phyloP scores from a whole-genome alignment of 2,888 invertebrate genomes.

The Tetragonula carbonaria region DNA sequence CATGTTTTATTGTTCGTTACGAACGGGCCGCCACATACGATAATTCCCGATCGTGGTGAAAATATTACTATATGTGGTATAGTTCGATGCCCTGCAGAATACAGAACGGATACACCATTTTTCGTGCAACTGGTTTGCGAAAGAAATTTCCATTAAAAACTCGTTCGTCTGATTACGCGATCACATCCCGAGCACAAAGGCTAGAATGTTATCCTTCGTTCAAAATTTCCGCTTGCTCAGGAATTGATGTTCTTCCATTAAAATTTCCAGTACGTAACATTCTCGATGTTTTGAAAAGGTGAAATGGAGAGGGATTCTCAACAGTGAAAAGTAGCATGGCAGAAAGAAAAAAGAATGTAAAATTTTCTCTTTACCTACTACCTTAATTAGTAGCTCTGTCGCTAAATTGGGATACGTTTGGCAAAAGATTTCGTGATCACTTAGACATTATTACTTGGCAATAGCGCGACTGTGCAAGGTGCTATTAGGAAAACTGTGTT shows the following conservation, averaged over 20 bases:
- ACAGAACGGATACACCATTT: background rate
- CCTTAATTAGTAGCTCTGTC: constrained; percentile 49
- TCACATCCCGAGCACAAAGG: background rate
- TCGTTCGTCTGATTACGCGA: background rate
- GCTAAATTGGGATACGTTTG: constrained; percentile 33
- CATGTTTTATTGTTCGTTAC: background rate
- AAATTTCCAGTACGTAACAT: background rate
- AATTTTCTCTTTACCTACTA: constrained; percentile 55
- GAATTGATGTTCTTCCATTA: background rate
- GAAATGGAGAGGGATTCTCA: constrained; percentile 31
- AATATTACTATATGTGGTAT: background rate
- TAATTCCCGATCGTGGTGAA: background rate
- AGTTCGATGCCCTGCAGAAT: background rate
- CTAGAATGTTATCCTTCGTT: background rate
- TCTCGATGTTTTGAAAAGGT: background rate
- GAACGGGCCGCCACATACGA: background rate
- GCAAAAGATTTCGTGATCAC: constrained; percentile 62
- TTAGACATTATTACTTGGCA: constrained; percentile 56
- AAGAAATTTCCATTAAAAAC: constrained; percentile 8
- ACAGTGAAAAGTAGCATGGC: constrained; percentile 11
- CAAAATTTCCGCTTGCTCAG: background rate
- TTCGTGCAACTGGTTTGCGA: background rate
- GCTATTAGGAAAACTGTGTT: constrained; percentile 54
- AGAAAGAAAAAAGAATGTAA: constrained; percentile 50
- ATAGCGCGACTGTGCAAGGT: constrained; percentile 41